Evolutionary conservation across 2,797 vertebrate species (phyloP).

Genomic region (Apodemus agrarius): DNA sequence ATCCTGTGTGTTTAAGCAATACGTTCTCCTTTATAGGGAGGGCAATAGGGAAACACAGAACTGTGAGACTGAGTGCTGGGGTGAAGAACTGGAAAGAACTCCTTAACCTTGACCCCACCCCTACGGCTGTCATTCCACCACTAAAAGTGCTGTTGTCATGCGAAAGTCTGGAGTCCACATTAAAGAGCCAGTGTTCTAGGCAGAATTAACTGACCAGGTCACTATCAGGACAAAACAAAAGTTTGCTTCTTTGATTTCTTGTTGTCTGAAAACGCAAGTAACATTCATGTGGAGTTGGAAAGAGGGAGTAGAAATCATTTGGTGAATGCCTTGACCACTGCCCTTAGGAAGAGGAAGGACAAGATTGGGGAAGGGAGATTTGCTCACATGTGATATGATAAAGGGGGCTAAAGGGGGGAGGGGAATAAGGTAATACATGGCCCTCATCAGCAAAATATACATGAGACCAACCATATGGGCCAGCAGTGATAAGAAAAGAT

Average conservation of each 20-base stretch:
- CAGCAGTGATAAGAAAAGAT: neutral
- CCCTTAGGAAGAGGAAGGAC: neutral
- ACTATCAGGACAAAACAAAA: constrained; percentile 27
- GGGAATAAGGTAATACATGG: neutral
- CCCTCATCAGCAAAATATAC: neutral
- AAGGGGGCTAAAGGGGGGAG: neutral
- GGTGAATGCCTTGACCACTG: neutral
- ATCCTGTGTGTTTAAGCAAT: constrained; percentile 28
- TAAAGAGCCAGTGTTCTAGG: neutral
- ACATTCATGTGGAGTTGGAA: constrained; percentile 23
- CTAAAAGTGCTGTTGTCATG: neutral
- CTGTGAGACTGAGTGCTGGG: neutral
- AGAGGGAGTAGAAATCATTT: neutral
- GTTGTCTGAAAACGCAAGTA: constrained; percentile 6
- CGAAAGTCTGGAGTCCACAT: constrained; percentile 4
- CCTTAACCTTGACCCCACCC: constrained; percentile 19
- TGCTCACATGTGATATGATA: neutral
- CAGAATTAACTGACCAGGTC: neutral
- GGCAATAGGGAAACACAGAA: neutral
- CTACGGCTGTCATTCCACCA: neutral
- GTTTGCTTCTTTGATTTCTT: neutral
- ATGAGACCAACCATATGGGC: neutral
- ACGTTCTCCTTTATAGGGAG: neutral
- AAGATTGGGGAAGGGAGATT: neutral
- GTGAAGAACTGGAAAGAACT: neutral